Conservation (phyloP, 2,113 vertebrate species). For the Boleophthalmus pectinirostris region DNA sequence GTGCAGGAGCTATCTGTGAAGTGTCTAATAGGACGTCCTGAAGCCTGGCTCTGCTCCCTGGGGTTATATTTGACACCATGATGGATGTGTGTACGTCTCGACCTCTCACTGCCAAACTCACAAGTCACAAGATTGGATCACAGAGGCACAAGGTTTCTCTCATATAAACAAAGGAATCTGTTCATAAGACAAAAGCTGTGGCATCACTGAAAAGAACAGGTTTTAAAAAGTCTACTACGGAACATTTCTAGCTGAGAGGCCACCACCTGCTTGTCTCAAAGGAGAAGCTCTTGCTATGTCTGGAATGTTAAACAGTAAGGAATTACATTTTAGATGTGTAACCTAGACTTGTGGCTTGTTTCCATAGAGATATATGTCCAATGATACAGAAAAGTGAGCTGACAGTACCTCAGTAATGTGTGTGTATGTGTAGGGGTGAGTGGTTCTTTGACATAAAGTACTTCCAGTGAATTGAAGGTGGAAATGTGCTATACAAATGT, state of each 20-base stretch:
- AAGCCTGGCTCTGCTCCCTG: constrained; percentile 18
- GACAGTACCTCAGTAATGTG: too few relatives aligned
- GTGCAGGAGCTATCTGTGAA: constrained; percentile 47
- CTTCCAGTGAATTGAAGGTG: too few relatives aligned
- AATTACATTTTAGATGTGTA: neutral
- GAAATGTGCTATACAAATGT: too few relatives aligned
- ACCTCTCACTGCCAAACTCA: constrained; percentile 49
- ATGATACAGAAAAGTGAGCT: too few relatives aligned
- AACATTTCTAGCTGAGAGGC: neutral
- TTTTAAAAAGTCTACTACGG: neutral
- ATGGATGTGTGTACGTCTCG: constrained; percentile 57
- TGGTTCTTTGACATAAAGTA: too few relatives aligned
- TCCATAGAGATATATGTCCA: neutral
- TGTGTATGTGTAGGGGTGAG: too few relatives aligned
- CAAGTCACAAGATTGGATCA: constrained; percentile 8
- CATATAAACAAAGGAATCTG: constrained; percentile 1
- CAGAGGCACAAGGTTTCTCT: constrained; percentile 12
- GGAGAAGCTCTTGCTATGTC: neutral
- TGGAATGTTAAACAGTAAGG: too few relatives aligned
- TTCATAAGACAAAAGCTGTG: constrained; percentile 22
- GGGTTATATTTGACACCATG: constrained; percentile 63
- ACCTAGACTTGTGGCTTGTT: neutral
- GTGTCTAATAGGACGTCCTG: constrained; percentile 32
- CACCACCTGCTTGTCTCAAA: too few relatives aligned
- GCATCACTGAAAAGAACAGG: neutral